Evolutionary conservation across 2,888 invertebrate species (phyloP), one percentile per base, ranked within the genome.

Genomic region (Dorcus parallelipipedus): DNA sequence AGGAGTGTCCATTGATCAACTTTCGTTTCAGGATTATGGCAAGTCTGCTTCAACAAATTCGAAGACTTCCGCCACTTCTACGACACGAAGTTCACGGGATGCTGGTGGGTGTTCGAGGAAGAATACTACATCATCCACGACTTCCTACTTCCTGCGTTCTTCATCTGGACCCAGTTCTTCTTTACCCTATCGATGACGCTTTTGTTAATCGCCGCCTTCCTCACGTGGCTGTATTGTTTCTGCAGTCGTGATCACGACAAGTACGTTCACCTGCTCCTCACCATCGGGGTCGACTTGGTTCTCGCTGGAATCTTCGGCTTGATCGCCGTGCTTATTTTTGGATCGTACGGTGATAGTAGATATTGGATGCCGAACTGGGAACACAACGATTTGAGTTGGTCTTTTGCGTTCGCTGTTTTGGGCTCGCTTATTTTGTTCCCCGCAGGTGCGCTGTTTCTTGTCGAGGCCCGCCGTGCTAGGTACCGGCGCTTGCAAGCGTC

Each of bases 301-400:
- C 78, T 90, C 59, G 88, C 89, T 68, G 94, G 89, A 9, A 73
- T 91, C 45, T 88, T 90, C 67, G 94, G 95, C 8, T 82, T 93
- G 2, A 87, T 95, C 71, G 88, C 94, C 0, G 89, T 93, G 0
- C 84, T 92, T 2, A 89, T 92, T 56, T 97, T 97, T 78, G 97
- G 96, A 40, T 89, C 90, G 0, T 85, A 90, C 74, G 96, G 95
- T 3, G 95, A 96, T 78, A 89, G 93, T 3, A 83, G 97, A 64
- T 93, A 93, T 71, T 95, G 96, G 91, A 94, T 97, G 93, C 96
- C 97, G 0, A 88, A 94, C 71, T 94, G 96, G 91, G 93, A 97
- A 70, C 91, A 95, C 75, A 97, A 97, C 79, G 91, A 94, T 75
- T 84, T 97, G 54, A 90, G 95, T 9, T 97, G 96, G 95, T 93